Conservation (phyloP, 2,888 invertebrate genomes). For the Drosophila fulvimacula region DNA sequence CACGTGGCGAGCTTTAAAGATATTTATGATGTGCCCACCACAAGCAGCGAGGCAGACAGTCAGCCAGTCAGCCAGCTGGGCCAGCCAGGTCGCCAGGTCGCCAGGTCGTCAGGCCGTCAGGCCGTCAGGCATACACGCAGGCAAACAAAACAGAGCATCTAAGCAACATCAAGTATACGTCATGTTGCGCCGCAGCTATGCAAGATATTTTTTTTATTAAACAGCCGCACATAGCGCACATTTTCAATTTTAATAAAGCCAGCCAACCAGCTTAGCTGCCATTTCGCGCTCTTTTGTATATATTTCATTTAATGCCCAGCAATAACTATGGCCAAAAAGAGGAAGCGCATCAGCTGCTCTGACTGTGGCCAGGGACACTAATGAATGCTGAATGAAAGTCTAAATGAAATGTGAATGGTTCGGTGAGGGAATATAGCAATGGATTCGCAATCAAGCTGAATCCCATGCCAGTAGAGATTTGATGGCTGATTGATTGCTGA, state of each 20-base stretch:
- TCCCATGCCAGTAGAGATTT: background rate
- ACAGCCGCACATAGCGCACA: constrained; percentile 29
- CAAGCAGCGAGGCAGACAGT: background rate
- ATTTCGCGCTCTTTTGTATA: background rate
- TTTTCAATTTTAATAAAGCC: constrained; percentile 40
- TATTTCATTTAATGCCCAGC: background rate
- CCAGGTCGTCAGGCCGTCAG: background rate
- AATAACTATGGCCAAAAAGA: background rate
- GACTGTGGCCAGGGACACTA: background rate
- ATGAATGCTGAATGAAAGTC: background rate
- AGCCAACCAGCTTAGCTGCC: constrained; percentile 1
- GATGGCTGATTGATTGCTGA: background rate
- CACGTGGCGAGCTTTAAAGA: constrained; percentile 26
- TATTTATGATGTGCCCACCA: constrained; percentile 15
- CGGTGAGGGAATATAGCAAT: background rate
- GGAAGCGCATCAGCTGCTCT: background rate
- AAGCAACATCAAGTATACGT: constrained; percentile 51
- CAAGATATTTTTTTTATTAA: constrained; percentile 49
- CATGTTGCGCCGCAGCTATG: constrained; percentile 48
- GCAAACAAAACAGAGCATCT: background rate
- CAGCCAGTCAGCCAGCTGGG: background rate
- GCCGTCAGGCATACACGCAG: background rate
- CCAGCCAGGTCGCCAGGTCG: background rate
- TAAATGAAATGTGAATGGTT: background rate
- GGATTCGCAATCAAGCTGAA: background rate